These are phyloP conservation scores for Thysanoteuthis rhombus DNA, from an alignment of 2,888 invertebrate species.

Conservation along the genomic window DNA sequence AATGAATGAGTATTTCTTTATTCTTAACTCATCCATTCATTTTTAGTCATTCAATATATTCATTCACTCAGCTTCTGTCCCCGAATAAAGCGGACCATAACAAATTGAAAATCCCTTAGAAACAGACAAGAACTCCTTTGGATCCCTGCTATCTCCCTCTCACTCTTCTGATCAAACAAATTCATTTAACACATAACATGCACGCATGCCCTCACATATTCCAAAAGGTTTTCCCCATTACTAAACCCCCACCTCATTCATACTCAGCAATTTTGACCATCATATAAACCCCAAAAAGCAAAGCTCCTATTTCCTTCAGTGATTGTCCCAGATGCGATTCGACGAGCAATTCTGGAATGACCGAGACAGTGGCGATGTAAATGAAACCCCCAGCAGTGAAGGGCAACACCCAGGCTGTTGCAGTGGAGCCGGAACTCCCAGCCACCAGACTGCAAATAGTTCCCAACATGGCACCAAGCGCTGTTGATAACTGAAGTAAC, in stretches of 20 bases:
- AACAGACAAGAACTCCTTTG: too few relatives aligned
- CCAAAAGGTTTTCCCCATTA: too few relatives aligned
- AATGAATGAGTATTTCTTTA: too few relatives aligned
- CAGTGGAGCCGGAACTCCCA: slow-evolving; percentile 74
- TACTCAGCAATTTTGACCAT: slow-evolving; percentile 92
- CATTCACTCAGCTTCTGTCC: too few relatives aligned
- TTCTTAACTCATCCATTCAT: too few relatives aligned
- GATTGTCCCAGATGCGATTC: slow-evolving; percentile 88
- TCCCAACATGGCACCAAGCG: slow-evolving; percentile 92
- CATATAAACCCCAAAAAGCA: slow-evolving; percentile 90
- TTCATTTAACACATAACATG: too few relatives aligned
- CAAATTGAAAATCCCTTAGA: too few relatives aligned
- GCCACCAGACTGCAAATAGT: slow-evolving; percentile 87
- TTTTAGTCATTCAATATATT: too few relatives aligned
- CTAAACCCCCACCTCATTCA: slow-evolving; percentile 70
- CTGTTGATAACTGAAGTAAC: slow-evolving; percentile 91
- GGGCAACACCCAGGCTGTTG: slow-evolving; percentile 83
- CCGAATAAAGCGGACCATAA: too few relatives aligned
- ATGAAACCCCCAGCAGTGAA: slow-evolving; percentile 99
- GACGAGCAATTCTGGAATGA: slow-evolving; percentile 94
- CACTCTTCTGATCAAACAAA: too few relatives aligned
- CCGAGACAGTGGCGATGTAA: slow-evolving; percentile 98
- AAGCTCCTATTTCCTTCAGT: slow-evolving; percentile 87
- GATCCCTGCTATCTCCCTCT: too few relatives aligned
- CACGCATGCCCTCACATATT: too few relatives aligned